phyloP scores from a whole-genome alignment of 1,140 invertebrate species.

The Condylostylus longicornis region DNA sequence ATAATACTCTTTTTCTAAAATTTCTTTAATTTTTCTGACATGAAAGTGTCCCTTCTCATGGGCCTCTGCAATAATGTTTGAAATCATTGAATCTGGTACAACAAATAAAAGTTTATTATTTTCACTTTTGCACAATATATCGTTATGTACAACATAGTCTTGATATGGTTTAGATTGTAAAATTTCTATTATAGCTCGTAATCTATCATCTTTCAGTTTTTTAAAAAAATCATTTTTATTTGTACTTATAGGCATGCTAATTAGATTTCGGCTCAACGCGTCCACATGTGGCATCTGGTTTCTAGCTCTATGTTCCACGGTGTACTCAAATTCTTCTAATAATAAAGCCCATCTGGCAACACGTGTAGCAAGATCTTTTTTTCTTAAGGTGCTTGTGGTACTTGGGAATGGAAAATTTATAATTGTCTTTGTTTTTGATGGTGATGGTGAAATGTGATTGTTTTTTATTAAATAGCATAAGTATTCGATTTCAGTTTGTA shows the following conservation, averaged over 20 bases:
- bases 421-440: constrained; percentile 19
- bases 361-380: no score
- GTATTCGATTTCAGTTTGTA: constrained; percentile 20
- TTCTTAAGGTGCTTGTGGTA: constrained; percentile 4
- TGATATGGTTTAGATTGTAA: neutral
- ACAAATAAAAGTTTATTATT: constrained; percentile 1
- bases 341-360: no score
- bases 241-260: no score
- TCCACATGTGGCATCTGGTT: no score
- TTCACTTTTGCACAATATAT: constrained; percentile 6
- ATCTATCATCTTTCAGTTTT: constrained; percentile 4
- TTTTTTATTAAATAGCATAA: constrained; percentile 14
- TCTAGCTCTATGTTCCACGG: no score
- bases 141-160: constrained; percentile 2
- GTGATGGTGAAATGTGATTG: constrained; percentile 16
- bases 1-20: no score
- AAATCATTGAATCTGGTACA: neutral
- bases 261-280: no score
- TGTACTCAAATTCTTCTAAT: no score
- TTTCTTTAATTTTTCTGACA: neutral
- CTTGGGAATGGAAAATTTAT: constrained; percentile 15
- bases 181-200: constrained; percentile 1
- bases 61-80: neutral
- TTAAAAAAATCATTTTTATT: no score
- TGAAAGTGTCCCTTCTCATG: neutral